Evolutionary conservation across 2,888 invertebrate species (phyloP), one percentile per base, ranked within the genome.

Genomic region (Tetanocera ferruginea): DNA sequence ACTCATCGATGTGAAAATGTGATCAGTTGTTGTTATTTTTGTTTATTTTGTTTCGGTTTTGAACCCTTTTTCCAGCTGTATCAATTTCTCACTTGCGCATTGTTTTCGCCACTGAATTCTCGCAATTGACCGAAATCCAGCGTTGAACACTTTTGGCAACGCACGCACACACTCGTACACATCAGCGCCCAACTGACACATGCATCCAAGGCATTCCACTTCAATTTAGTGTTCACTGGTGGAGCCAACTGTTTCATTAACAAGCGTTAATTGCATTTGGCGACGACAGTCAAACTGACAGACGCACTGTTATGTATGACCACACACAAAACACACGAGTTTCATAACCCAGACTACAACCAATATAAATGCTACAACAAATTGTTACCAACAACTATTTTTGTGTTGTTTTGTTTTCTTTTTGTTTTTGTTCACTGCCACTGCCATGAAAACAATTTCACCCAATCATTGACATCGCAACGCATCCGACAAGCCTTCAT

Each of bases 181-280:
- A 0, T 34, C 25, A 25, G 31, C 62, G 28, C 8, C 57, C 3
- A 6, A 57, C 57, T 23, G 14, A 17, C 23, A 60, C 28, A 31
- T 14, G 23, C 28, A 60, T 17, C 43, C 11, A 43, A 43, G 43
- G 43, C 43, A 43, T 43, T 43, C 14, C 43, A 43, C 43, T 43
- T 43, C 43, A 43, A 43, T 43, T 43, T 43, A 43, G 43, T 43
- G 43, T 43, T 43, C 43, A 43, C 43, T 43, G 11, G 11, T 14
- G 43, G 43, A 11, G 43, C 43, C 43, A 43, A 43, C 43, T 43
- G 43, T 43, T 73, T 43, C 62, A 73, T 62, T 73, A 62, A 62
- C 43, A 60, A 60, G 49, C 14, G 60, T 72, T 72, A 72, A 72
- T 72, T 72, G 72, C 72, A 72, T 73, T 73, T 64, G 62, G 62